Base-by-base conservation (phyloP, 2,113 vertebrate species). In the Aegypius monachus region DNA sequence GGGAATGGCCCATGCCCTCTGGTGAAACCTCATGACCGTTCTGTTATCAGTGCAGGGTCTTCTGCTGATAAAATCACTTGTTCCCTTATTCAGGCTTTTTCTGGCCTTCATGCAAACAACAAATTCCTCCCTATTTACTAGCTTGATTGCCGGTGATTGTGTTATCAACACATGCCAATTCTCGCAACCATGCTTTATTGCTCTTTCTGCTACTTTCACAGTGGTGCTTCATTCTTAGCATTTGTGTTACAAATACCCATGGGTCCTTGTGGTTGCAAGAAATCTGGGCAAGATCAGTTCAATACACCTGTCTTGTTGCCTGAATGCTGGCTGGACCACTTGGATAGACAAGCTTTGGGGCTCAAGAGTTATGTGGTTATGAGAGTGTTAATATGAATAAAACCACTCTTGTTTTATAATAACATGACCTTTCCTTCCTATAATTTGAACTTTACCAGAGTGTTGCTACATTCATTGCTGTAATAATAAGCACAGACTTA, bases 291-390 rank as follows among this genome's bases (percentile, higher is more conserved):
- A 25, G 34, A 26, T 77, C 32, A 4, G 15, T 26, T 61, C 52
- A 16, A 0, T 29, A 15, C 14, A 0, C 6, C 23, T 9, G 10
- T 23, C 53, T 16, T 5, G 53, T 25, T 21, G n/a, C 22, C 53
- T 34, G 38, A 5, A 8, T 8, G 16, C 45, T 72, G 71, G 50
- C 21, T 0, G 8, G 59, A 4, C 11, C 10, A 1, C 45, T 20
- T 2, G 58, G 47, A 4, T 52, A 13, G n/a, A 2, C 0, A 0
- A 9, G 34, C 34, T 27, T 32, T 78, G 13, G 21, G 52, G 34
- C 53, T 72, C 27, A 10, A 32, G n/a, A 48, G 10, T 6, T 38
- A 1, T 0, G 6, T 36, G 91, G 53, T 6, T 31, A 9, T 36
- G 43, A 68, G 34, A 13, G 48, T 2, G 75, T 86, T 95, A 86